Evolutionary conservation across 1,140 invertebrate species (phyloP).

Genomic region (Neelides sp.): DNA sequence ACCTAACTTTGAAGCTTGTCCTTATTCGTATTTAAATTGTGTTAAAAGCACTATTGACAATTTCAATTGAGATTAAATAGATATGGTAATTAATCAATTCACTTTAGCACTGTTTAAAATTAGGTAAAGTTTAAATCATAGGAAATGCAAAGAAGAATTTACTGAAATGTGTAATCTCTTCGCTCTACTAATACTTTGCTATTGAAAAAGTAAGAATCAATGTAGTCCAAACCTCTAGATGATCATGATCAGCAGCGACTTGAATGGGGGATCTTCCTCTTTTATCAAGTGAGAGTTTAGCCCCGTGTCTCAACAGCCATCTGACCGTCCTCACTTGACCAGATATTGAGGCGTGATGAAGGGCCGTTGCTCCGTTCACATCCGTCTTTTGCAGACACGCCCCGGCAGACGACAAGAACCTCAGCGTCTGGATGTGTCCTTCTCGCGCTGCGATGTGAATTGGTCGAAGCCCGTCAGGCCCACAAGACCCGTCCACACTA

Average conservation of each 20-base stretch:
- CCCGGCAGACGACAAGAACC: conserved; percentile 35
- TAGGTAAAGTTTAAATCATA: too few species aligned
- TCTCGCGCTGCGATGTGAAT: conserved; percentile 30
- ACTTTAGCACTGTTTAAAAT: too few species aligned
- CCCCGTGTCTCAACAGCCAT: conserved; percentile 66
- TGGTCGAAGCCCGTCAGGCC: conserved; percentile 29
- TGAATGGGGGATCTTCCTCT: conserved; percentile 76
- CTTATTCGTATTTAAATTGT: too few species aligned
- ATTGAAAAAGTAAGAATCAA: conserved; percentile 5
- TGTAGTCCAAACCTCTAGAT: conserved; percentile 55
- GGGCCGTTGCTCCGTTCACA: conserved; percentile 19
- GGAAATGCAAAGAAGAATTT: too few species aligned
- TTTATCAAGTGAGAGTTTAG: conserved; percentile 61
- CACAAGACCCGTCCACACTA: conserved; percentile 26
- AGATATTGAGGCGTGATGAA: conserved; percentile 39
- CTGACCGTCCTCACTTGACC: conserved; percentile 66
- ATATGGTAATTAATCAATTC: too few species aligned
- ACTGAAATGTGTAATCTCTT: too few species aligned
- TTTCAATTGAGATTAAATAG: too few species aligned
- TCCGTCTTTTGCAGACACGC: conserved; percentile 25
- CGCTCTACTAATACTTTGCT: too few species aligned
- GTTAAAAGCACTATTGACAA: too few species aligned
- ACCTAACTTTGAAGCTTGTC: too few species aligned
- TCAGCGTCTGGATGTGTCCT: conserved; percentile 27
- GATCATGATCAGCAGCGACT: conserved; percentile 76